A percentile compares a stretch with the other conserved stretches of the same genome.
phyloP scores from a whole-genome alignment of 2,113 vertebrate genomes.

The Sakesphorus luctuosus region DNA sequence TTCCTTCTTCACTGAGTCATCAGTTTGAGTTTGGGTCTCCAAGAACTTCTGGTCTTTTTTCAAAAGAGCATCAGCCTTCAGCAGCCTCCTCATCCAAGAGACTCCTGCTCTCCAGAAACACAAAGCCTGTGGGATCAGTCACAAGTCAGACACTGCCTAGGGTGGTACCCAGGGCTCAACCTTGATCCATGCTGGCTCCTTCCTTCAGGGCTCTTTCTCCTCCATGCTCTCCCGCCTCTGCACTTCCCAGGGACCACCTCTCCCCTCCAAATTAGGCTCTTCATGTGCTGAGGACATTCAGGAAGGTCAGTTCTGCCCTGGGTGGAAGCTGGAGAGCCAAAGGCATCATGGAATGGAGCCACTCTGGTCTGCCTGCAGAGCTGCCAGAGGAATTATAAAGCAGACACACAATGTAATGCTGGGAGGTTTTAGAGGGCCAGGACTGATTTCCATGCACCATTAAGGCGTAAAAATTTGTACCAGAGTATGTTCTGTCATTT shows the following conservation, averaged over 20 bases:
- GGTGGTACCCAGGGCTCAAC: background rate
- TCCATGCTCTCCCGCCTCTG: background rate
- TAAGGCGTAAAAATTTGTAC: background rate
- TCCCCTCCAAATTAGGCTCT: background rate
- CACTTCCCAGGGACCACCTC: background rate
- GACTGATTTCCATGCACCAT: background rate
- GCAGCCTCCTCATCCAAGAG: background rate
- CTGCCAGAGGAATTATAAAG: background rate
- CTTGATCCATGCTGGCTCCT: background rate
- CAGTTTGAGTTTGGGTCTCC: background rate
- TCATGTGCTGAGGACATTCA: accelerated
- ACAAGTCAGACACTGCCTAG: no score
- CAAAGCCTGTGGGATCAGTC: background rate
- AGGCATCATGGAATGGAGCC: background rate
- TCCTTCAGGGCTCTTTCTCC: background rate
- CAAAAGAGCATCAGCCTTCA: background rate
- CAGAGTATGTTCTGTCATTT: background rate
- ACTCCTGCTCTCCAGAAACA: background rate
- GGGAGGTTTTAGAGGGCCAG: background rate
- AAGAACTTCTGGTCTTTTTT: background rate
- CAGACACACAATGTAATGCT: background rate
- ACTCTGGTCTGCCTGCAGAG: background rate
- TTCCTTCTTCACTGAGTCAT: background rate
- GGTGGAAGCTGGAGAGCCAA: background rate
- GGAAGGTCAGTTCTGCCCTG: background rate